A percentile compares a stretch with the other conserved stretches of the same genome.
Evolutionary conservation across 1,140 invertebrate genomes (phyloP).

Genomic region (Drosophila aff.): DNA sequence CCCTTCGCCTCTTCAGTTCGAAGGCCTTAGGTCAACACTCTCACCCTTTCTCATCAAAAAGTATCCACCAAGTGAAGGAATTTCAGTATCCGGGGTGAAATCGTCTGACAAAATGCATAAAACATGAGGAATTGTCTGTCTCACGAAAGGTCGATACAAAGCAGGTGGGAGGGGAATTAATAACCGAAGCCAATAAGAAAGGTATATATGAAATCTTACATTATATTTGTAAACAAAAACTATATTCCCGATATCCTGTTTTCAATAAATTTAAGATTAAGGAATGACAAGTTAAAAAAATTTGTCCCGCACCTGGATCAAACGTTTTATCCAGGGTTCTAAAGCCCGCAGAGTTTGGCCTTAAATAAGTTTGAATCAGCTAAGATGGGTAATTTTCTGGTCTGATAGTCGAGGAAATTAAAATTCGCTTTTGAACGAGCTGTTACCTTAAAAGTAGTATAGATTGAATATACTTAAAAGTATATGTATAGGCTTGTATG

Average conservation of each 20-base stretch:
- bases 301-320: too few species aligned
- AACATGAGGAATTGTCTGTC: slow-evolving; percentile 65
- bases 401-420: too few species aligned
- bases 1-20: background rate
- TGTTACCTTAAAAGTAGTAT: too few species aligned
- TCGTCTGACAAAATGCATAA: slow-evolving; percentile 61
- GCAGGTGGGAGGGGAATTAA: background rate
- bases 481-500: too few species aligned
- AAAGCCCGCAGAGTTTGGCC: background rate
- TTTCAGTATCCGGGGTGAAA: slow-evolving; percentile 42
- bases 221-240: background rate
- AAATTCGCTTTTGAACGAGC: too few species aligned
- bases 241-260: background rate
- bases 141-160: slow-evolving; percentile 42
- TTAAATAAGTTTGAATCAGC: too few species aligned
- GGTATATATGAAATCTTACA: background rate
- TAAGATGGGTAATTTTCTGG: too few species aligned
- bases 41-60: slow-evolving; percentile 22
- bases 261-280: background rate
- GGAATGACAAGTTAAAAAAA: background rate
- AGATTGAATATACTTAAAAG: too few species aligned
- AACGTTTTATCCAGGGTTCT: background rate
- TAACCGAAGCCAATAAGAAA: background rate
- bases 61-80: slow-evolving; percentile 37
- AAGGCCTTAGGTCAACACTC: slow-evolving; percentile 29